These are phyloP conservation scores for Clanis bilineata DNA, from an alignment of 2,888 invertebrate genomes.

Conservation along the genomic window DNA sequence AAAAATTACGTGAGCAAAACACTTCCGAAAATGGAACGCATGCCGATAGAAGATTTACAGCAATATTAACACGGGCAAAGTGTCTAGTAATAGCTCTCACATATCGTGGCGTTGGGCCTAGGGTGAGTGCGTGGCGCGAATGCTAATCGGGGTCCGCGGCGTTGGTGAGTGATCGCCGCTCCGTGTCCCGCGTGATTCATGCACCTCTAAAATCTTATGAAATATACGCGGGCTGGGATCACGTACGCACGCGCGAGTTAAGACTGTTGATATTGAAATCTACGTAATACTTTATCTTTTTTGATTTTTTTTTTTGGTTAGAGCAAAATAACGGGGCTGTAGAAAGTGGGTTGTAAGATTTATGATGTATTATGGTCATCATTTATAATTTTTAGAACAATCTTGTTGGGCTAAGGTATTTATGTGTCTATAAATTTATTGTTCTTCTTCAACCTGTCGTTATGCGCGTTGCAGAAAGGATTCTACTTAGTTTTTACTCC, in stretches of 20 bases:
- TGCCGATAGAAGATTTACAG: conserved; percentile 72
- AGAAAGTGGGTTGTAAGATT: too few species aligned
- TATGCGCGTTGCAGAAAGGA: too few species aligned
- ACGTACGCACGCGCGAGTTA: conserved; percentile 77
- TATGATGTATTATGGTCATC: background rate
- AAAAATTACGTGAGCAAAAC: conserved; percentile 43
- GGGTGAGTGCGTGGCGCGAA: conserved; percentile 70
- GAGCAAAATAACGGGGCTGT: background rate
- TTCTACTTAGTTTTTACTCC: too few species aligned
- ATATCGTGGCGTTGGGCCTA: conserved; percentile 80
- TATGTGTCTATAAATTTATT: too few species aligned
- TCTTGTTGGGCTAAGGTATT: too few species aligned
- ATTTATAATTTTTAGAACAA: too few species aligned
- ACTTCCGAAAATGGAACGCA: conserved; percentile 46
- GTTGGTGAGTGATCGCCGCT: conserved; percentile 78
- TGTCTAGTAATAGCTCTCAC: conserved; percentile 82
- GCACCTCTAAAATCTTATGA: conserved; percentile 82
- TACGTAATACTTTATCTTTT: conserved; percentile 65
- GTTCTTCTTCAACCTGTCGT: too few species aligned
- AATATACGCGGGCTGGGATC: conserved; percentile 77
- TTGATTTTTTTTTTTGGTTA: conserved; percentile 2
- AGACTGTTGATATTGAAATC: conserved; percentile 82
- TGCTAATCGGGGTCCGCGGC: conserved; percentile 75
- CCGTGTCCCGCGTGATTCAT: conserved; percentile 81
- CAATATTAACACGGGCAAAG: conserved; percentile 81